Conservation (phyloP, 2,113 vertebrate genomes). For the Nothobranchius kuhntae region DNA sequence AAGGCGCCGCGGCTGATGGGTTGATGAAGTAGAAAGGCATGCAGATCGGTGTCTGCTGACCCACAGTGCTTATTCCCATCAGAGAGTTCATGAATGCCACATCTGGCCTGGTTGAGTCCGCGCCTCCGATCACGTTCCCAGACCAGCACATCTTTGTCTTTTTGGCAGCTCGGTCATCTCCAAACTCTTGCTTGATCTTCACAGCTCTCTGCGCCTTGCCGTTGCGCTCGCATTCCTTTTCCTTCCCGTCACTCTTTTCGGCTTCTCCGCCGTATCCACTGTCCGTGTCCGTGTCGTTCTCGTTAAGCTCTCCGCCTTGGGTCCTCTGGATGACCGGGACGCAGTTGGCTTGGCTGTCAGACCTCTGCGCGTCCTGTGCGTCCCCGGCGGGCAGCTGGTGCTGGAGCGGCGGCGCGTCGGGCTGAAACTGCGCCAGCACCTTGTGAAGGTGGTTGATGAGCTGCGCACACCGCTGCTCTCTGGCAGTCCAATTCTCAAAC, state of each 20-base stretch:
- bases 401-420: conserved; percentile 76
- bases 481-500: conserved; percentile 89
- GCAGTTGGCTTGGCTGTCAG: conserved; percentile 86
- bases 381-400: conserved; percentile 76
- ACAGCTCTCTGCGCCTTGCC: conserved; percentile 59
- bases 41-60: conserved; percentile 89
- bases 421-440: conserved; percentile 85
- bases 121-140: conserved; percentile 41
- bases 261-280: conserved; percentile 94
- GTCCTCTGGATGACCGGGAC: conserved; percentile 96
- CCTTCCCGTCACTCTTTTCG: conserved; percentile 79
- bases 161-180: conserved; percentile 82
- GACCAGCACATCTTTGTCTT: conserved; percentile 80
- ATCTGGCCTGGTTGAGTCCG: conserved; percentile 76
- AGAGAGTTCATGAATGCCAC: conserved; percentile 86
- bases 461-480: conserved; percentile 90
- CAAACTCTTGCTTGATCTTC: conserved; percentile 89
- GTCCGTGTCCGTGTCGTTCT: conserved; percentile 96
- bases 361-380: conserved; percentile 73
- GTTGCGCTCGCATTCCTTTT: conserved; percentile 68
- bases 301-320: conserved; percentile 85
- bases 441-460: conserved; percentile 91
- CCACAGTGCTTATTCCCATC: conserved; percentile 85
- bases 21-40: conserved; percentile 93
- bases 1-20: conserved; percentile 87